A percentile compares a stretch with the other conserved stretches of the same genome.
Evolutionary conservation across 2,113 vertebrate genomes (phyloP).

Genomic region (Bucco capensis): DNA sequence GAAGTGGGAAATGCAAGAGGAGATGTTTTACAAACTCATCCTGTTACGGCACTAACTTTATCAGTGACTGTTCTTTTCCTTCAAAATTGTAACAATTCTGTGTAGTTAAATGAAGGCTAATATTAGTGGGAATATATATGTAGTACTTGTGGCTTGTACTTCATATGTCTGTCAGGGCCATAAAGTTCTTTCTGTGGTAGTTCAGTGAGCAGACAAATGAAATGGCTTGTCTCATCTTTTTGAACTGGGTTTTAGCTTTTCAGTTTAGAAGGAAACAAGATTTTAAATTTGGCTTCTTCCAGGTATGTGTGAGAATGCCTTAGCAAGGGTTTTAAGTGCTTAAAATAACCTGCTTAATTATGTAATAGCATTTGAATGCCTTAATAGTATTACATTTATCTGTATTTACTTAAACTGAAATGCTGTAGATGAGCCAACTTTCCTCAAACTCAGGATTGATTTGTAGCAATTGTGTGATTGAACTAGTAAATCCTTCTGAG

Average conservation of each 20-base stretch:
- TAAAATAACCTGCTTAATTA: slow-evolving; percentile 47
- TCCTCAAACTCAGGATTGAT: not conserved
- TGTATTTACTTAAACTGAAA: not conserved
- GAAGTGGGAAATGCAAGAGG: not conserved
- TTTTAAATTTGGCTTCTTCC: not conserved
- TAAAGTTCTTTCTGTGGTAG: not conserved
- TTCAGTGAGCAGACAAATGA: not conserved
- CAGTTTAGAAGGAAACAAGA: not conserved
- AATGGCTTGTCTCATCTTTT: not conserved
- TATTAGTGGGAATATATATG: not conserved
- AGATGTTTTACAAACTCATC: not conserved
- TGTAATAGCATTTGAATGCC: slow-evolving; percentile 3
- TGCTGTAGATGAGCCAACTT: not conserved
- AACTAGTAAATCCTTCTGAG: not conserved
- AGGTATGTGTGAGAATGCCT: not conserved
- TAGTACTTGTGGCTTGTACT: not conserved
- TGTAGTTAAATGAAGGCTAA: not conserved
- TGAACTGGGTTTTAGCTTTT: not conserved
- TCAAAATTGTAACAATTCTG: not conserved
- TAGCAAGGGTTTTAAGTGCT: slow-evolving; percentile 4
- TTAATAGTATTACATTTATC: not conserved
- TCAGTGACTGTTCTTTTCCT: not conserved
- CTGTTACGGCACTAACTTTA: not conserved
- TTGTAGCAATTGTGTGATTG: not conserved
- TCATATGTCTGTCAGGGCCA: not conserved